phyloP scores from a whole-genome alignment of 1,140 invertebrate genomes.

The Pemphigus obesinymphae region DNA sequence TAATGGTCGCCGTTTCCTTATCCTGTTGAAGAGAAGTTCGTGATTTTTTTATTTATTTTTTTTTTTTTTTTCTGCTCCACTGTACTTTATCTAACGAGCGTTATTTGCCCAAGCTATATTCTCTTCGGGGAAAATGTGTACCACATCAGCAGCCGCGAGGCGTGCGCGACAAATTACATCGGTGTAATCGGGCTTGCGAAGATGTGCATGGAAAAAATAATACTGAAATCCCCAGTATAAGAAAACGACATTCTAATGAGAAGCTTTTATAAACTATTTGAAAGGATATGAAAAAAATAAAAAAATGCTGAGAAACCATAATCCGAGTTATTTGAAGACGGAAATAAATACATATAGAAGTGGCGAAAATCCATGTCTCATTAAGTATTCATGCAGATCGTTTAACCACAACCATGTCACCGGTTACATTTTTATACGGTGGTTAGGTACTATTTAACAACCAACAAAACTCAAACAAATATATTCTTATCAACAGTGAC shows the following conservation, averaged over 20 bases:
- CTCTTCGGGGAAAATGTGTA: not conserved
- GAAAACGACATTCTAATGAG: not conserved
- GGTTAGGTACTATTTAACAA: not conserved
- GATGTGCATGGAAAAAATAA: slow-evolving; percentile 1
- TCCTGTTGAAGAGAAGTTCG: not conserved
- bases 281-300: not conserved
- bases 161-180: slow-evolving; percentile 15
- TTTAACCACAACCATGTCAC: not conserved
- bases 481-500: not conserved
- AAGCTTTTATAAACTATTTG: slow-evolving; percentile 12
- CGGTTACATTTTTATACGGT: not conserved
- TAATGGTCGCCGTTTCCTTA: slow-evolving; percentile 9
- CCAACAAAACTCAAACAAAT: not conserved
- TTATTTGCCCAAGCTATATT: not conserved
- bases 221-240: not conserved
- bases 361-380: not conserved
- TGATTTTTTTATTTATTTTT: not conserved
- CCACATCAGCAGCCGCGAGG: not conserved
- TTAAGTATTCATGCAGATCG: not conserved
- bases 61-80: not conserved
- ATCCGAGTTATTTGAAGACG: not conserved
- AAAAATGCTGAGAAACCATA: not conserved
- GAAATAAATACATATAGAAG: not conserved
- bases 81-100: slow-evolving; percentile 20
- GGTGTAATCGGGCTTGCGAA: not conserved